Conservation (phyloP, 2,888 invertebrate genomes). For the Drosophila tripunctata region DNA sequence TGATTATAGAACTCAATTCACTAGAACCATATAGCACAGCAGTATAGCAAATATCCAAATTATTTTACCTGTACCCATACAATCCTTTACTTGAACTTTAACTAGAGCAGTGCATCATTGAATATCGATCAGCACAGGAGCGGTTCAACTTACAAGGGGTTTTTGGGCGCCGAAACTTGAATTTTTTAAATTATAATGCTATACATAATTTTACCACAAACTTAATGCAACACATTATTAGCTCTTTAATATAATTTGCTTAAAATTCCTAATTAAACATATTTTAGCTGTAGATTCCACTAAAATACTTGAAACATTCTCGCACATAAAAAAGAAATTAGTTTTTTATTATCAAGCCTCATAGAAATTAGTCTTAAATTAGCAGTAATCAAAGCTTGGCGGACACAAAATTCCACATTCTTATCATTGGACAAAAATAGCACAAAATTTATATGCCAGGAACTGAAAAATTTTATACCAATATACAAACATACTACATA, state of each 20-base stretch:
- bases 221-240: neutral
- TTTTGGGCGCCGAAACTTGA: neutral
- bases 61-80: neutral
- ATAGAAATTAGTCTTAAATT: neutral
- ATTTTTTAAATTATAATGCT: too few species aligned
- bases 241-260: neutral
- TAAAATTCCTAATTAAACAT: neutral
- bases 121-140: slow-evolving; percentile 1
- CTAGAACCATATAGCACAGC: slow-evolving; percentile 17
- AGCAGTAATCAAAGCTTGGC: neutral
- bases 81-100: slow-evolving; percentile 18
- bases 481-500: neutral
- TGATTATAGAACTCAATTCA: slow-evolving; percentile 28
- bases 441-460: slow-evolving; percentile 25
- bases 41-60: neutral
- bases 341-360: neutral
- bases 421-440: slow-evolving; percentile 40
- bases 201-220: neutral
- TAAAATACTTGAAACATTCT: neutral
- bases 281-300: too few species aligned
- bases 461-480: slow-evolving; percentile 16
- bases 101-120: slow-evolving; percentile 8
- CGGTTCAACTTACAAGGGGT: slow-evolving; percentile 1
- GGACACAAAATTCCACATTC: slow-evolving; percentile 1
- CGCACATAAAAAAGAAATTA: neutral